Percentiles rank a stretch among this genome's conserved stretches.
phyloP scores from a whole-genome alignment of 2,888 invertebrate genomes.

The Drosophila picticornis region DNA sequence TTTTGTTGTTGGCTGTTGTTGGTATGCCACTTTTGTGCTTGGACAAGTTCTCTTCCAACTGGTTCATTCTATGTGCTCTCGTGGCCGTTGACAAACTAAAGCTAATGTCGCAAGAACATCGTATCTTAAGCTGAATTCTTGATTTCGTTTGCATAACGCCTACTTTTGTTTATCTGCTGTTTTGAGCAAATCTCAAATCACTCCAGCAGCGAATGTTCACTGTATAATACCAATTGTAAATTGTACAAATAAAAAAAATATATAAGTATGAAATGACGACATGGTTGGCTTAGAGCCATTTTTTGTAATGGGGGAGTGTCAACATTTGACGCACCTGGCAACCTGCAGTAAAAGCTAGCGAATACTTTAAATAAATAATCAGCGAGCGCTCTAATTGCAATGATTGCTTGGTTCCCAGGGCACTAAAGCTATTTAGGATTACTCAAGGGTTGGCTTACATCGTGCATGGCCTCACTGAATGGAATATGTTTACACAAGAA shows the following conservation, averaged over 20 bases:
- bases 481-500: conserved; percentile 34
- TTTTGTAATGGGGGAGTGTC: conserved; percentile 26
- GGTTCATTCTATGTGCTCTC: conserved; percentile 38
- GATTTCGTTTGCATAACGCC: conserved; percentile 16
- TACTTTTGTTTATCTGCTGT: conserved; percentile 29
- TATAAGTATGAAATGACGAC: conserved; percentile 32
- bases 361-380: conserved; percentile 33
- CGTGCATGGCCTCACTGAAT: conserved; percentile 20
- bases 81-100: conserved; percentile 53
- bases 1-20: conserved; percentile 15
- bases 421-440: conserved; percentile 40
- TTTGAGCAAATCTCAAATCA: conserved; percentile 40
- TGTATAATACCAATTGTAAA: conserved; percentile 23
- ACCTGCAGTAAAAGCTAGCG: conserved; percentile 5
- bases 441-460: conserved; percentile 19
- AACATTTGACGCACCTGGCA: conserved; percentile 26
- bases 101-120: conserved; percentile 27
- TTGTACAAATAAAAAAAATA: neutral
- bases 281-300: conserved; percentile 9
- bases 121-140: conserved; percentile 44
- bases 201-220: conserved; percentile 41
- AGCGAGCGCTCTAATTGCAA: conserved; percentile 29
- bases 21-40: conserved; percentile 17
- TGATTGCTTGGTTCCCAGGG: conserved; percentile 49
- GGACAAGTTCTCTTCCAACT: conserved; percentile 30